phyloP scores from a whole-genome alignment of 2,797 vertebrate species.

The Danio choprae region DNA sequence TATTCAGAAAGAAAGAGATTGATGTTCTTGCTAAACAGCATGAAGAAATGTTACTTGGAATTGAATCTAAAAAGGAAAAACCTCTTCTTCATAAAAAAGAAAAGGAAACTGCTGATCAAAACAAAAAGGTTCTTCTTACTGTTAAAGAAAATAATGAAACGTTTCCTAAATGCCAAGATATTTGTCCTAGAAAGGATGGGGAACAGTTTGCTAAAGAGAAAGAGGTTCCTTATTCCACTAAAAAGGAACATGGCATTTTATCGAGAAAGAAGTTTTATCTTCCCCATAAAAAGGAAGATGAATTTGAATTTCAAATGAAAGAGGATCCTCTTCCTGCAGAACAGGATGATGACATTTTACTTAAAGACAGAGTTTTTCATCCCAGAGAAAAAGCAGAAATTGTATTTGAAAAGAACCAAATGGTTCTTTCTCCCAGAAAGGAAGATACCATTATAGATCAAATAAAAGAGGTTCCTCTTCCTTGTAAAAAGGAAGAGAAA shows the following conservation, averaged over 20 bases:
- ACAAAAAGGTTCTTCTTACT: not conserved
- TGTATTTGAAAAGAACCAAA: not conserved
- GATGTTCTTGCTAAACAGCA: not conserved
- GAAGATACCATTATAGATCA: not conserved
- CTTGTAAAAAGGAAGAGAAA: not conserved
- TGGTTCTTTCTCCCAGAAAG: not conserved
- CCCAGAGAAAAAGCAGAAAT: not conserved
- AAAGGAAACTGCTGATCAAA: not conserved
- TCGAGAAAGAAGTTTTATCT: too few species aligned
- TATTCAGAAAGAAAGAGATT: slow-evolving; percentile 9
- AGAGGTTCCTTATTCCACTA: too few species aligned
- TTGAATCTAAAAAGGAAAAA: not conserved
- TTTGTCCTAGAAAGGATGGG: not conserved
- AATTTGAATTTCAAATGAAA: too few species aligned
- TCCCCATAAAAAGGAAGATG: too few species aligned
- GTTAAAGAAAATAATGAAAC: not conserved
- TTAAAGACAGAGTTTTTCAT: too few species aligned
- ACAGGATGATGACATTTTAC: too few species aligned
- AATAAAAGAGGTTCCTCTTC: not conserved
- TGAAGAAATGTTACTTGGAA: not conserved
- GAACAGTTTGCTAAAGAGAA: too few species aligned
- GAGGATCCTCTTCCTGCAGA: too few species aligned
- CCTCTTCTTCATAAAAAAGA: not conserved
- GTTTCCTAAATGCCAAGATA: not conserved
- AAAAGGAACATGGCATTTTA: too few species aligned